phyloP scores from a whole-genome alignment of 2,888 invertebrate genomes.

The Drosophila mayaguana region DNA sequence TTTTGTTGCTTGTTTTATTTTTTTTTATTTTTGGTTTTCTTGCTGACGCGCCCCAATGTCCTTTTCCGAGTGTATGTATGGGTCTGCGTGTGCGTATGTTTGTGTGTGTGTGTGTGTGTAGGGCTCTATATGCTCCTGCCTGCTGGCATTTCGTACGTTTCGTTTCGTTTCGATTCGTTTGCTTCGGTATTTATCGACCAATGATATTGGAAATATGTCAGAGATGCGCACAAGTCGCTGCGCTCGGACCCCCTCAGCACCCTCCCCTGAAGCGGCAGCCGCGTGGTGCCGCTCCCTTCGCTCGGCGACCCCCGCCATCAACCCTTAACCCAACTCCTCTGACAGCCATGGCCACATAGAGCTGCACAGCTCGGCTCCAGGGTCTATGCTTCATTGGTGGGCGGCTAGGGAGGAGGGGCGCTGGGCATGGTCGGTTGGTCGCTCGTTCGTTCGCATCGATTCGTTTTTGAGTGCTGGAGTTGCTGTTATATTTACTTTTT shows the following conservation, averaged over 20 bases:
- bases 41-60: constrained; percentile 54
- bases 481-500: constrained; percentile 46
- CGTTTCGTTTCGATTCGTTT: constrained; percentile 77
- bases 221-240: constrained; percentile 83
- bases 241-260: constrained; percentile 44
- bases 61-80: constrained; percentile 32
- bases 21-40: constrained; percentile 15
- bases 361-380: constrained; percentile 19
- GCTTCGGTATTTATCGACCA: constrained; percentile 83
- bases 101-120: constrained; percentile 45
- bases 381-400: constrained; percentile 36
- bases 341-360: constrained; percentile 21
- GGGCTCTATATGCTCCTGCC: constrained; percentile 44
- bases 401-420: constrained; percentile 1
- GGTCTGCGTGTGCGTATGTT: constrained; percentile 36
- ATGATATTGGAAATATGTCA: constrained; percentile 85
- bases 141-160: constrained; percentile 72
- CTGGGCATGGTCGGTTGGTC: constrained; percentile 36
- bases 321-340: constrained; percentile 20
- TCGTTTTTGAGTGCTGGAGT: constrained; percentile 66
- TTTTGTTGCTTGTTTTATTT: constrained; percentile 7
- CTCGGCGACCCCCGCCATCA: constrained; percentile 8
- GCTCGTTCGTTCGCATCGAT: constrained; percentile 70
- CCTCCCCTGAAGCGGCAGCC: too few relatives aligned
- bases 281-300: constrained; percentile 2